phyloP scores from a whole-genome alignment of 2,888 invertebrate genomes.

The Camponotus fellah region DNA sequence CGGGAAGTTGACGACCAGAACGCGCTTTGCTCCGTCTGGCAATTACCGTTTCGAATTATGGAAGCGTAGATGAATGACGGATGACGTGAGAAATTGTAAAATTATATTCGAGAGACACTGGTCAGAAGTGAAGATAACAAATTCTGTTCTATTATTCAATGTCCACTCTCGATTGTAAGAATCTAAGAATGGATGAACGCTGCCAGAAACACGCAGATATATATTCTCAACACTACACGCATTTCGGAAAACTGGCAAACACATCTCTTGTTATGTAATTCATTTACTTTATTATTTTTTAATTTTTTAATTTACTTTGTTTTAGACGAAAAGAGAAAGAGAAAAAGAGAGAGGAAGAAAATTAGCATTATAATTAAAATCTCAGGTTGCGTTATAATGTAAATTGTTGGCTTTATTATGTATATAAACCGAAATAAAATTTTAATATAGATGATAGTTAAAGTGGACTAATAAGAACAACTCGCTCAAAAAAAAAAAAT shows the following conservation, averaged over 20 bases:
- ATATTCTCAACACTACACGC: not conserved
- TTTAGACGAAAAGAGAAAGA: too few relatives aligned
- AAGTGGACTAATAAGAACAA: too few relatives aligned
- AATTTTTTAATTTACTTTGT: not conserved
- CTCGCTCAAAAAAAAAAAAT: too few relatives aligned
- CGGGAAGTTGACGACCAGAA: constrained; percentile 66
- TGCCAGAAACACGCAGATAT: not conserved
- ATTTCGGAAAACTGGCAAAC: not conserved
- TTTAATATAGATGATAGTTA: not conserved
- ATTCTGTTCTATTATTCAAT: not conserved
- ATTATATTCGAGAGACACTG: not conserved
- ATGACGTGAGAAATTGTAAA: constrained; percentile 8
- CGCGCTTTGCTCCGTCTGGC: constrained; percentile 22
- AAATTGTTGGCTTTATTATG: not conserved
- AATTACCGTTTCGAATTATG: constrained; percentile 24
- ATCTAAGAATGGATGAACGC: not conserved
- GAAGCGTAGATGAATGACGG: not conserved
- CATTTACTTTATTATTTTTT: not conserved
- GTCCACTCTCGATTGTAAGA: not conserved
- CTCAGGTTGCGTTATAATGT: not conserved
- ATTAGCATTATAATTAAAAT: not conserved
- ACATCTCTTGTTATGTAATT: not conserved
- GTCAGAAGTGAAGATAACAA: not conserved
- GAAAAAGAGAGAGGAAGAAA: too few relatives aligned
- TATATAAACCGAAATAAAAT: not conserved